Percentiles rank a stretch among this genome's conserved stretches.
phyloP scores from a whole-genome alignment of 2,113 vertebrate genomes.

The Chaetorhynchus papuensis region DNA sequence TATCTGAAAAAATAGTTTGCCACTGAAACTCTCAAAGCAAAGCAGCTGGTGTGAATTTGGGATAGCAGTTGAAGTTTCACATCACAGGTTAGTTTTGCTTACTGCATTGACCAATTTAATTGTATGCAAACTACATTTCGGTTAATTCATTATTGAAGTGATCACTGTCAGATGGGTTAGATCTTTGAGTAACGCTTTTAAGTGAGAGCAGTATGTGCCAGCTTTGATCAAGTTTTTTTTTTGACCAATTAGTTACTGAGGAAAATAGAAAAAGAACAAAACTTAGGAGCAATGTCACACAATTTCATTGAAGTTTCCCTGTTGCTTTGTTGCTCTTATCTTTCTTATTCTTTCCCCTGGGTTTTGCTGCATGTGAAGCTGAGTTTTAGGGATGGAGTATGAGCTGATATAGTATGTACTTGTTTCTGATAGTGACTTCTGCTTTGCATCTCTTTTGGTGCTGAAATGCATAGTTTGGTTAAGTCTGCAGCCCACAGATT shows the following conservation, averaged over 20 bases:
- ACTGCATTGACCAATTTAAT: neutral
- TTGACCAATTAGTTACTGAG: neutral
- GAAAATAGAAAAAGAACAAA: neutral
- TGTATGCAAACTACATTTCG: neutral
- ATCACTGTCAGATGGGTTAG: neutral
- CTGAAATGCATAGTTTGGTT: neutral
- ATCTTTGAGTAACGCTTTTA: neutral
- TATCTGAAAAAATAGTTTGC: neutral
- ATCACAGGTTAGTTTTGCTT: neutral
- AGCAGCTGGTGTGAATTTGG: neutral
- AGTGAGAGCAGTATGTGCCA: neutral
- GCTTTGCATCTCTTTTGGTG: neutral
- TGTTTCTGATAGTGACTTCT: neutral
- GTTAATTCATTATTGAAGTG: neutral
- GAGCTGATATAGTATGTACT: fast-evolving
- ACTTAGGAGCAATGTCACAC: neutral
- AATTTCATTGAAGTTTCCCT: neutral
- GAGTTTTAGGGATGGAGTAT: neutral
- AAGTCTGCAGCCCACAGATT: neutral
- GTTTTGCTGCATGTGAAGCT: neutral
- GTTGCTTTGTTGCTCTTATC: neutral
- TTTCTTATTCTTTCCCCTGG: neutral
- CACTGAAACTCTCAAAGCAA: neutral
- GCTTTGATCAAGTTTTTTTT: neutral
- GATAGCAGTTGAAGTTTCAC: neutral